phyloP scores from a whole-genome alignment of 1,140 invertebrate species.

The Lineus longissimus region DNA sequence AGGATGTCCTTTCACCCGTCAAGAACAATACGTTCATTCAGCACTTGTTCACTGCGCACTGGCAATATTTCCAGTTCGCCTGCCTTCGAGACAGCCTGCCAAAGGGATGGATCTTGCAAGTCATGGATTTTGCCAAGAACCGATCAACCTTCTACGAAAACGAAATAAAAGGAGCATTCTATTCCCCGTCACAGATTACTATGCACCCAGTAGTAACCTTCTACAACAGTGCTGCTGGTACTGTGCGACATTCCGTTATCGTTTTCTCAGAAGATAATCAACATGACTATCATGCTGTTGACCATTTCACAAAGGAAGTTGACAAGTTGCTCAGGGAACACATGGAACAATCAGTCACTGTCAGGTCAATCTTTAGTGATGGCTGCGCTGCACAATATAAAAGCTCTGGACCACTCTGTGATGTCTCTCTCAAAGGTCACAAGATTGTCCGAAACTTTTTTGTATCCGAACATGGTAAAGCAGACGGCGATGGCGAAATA shows the following conservation, averaged over 20 bases:
- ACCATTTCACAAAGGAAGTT: too few relatives aligned
- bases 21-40: conserved; percentile 15
- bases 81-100: conserved; percentile 13
- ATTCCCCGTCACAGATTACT: too few relatives aligned
- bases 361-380: conserved; percentile 5
- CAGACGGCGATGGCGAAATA: conserved; percentile 19
- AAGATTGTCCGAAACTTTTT: conserved; percentile 18
- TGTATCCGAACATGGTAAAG: conserved; percentile 24
- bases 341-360: too few relatives aligned
- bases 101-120: conserved; percentile 4
- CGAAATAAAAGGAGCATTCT: background rate
- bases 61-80: conserved; percentile 17
- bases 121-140: conserved; percentile 9
- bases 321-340: too few relatives aligned
- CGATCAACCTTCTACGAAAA: background rate
- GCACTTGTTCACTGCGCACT: conserved; percentile 20
- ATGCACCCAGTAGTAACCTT: too few relatives aligned
- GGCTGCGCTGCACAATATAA: conserved; percentile 15
- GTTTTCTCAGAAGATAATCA: too few relatives aligned
- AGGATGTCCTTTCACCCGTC: conserved; percentile 9
- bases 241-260: too few relatives aligned
- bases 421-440: background rate
- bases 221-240: too few relatives aligned
- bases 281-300: too few relatives aligned
- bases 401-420: conserved; percentile 9